Conservation (phyloP, 1,140 invertebrate genomes). For the Halesus radiatus region DNA sequence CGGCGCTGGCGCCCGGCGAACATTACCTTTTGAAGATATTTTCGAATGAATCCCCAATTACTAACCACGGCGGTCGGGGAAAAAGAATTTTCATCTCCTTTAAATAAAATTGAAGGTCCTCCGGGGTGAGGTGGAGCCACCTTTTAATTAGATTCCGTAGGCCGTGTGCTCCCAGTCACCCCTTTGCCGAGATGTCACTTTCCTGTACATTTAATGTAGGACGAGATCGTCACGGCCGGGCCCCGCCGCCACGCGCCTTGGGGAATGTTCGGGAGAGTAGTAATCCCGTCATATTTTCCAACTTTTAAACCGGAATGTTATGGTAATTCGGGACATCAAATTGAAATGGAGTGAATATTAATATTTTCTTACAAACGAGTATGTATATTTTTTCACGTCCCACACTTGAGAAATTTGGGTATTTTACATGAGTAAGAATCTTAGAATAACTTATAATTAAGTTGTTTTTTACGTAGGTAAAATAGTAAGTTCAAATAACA, state of each 20-base stretch:
- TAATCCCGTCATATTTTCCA: slow-evolving; percentile 1
- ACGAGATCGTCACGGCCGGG: slow-evolving; percentile 21
- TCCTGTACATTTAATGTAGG: slow-evolving; percentile 30
- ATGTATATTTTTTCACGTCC: too few relatives aligned
- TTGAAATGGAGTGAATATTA: too few relatives aligned
- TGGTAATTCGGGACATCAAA: background rate
- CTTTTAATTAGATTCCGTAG: slow-evolving; percentile 48
- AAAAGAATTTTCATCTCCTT: slow-evolving; percentile 42
- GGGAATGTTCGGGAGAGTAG: slow-evolving; percentile 15
- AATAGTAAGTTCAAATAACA: too few relatives aligned
- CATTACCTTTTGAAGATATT: slow-evolving; percentile 3
- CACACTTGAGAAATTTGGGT: too few relatives aligned
- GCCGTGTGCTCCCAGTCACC: slow-evolving; percentile 21
- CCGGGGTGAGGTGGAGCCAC: background rate
- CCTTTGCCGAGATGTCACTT: slow-evolving; percentile 36
- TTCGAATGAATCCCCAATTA: slow-evolving; percentile 15
- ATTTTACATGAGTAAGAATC: too few relatives aligned
- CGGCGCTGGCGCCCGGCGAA: too few relatives aligned
- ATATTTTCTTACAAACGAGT: too few relatives aligned
- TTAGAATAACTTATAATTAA: too few relatives aligned
- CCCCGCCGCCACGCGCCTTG: background rate
- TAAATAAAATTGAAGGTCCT: slow-evolving; percentile 32
- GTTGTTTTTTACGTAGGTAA: too few relatives aligned
- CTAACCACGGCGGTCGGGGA: slow-evolving; percentile 1
- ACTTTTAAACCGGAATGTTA: background rate